Conservation (phyloP, 2,797 vertebrate genomes). For the Phylloscopus collybita region DNA sequence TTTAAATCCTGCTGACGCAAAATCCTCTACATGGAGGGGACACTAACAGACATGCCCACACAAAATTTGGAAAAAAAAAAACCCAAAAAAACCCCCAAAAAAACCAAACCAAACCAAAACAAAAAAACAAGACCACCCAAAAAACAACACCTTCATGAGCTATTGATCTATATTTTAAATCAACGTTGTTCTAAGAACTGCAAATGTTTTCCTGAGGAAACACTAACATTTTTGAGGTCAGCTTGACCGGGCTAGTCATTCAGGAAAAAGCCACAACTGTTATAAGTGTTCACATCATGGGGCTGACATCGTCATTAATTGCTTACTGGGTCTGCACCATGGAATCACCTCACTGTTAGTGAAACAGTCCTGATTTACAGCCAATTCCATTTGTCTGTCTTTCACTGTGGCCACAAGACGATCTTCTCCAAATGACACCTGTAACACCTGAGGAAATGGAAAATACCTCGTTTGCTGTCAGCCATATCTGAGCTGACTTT, state of each 20-base stretch:
- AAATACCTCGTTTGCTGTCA: neutral
- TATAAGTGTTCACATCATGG: neutral
- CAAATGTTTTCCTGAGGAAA: neutral
- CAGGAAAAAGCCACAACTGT: neutral
- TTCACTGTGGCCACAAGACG: neutral
- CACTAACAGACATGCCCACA: neutral
- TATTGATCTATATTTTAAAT: neutral
- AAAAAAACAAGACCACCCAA: too few relatives aligned
- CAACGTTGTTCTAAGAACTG: neutral
- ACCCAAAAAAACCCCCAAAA: too few relatives aligned
- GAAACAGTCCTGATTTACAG: neutral
- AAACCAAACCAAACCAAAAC: too few relatives aligned
- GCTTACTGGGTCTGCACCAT: neutral
- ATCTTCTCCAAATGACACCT: neutral
- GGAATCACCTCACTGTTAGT: neutral
- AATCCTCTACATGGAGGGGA: neutral
- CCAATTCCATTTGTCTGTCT: neutral
- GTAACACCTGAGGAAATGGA: neutral
- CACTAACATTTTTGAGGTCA: neutral
- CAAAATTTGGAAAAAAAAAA: neutral
- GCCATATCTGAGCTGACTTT: neutral
- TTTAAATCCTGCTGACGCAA: neutral
- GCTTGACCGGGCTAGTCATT: neutral
- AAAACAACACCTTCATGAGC: neutral
- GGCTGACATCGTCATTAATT: neutral